Evolutionary conservation across 2,888 invertebrate species (phyloP), one percentile per base, ranked within the genome.

Genomic region (Drosophila borborema): DNA sequence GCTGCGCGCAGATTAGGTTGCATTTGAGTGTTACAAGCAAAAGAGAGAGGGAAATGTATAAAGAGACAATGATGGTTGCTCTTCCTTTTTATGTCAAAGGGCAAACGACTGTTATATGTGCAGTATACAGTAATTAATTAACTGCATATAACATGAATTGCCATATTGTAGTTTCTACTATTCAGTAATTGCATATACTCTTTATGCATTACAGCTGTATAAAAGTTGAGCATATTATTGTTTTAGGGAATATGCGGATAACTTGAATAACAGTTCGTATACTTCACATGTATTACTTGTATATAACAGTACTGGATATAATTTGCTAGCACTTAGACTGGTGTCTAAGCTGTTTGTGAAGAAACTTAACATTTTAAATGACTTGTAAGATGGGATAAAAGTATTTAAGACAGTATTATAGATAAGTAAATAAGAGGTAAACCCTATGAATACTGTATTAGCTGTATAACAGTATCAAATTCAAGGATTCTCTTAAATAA

Each of bases 21-120:
- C 80, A 78, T 75, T 70, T 53, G 63, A 83, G 66, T 77, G 80
- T 64, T 71, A 71, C 62, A 60, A 45, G 61, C 45, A 20, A 12
- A 28, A 16, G 9, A n/a, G 23, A 28, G 46, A 16, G 23, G 20
- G 53, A 61, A 48, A 28, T 28, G 5, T 28, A 28, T 28, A 28
- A 5, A 28, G 62, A 61, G 61, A 51, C 14, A 20, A 28, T 7
- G 34, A 34, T 14, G 7, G 1, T 14, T 51, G 51, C 34, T 34
- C 51, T 51, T 18, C 34, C 51, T 34, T 18, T 51, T 18, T 18
- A 18, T 51, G 51, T 34, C 51, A 51, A 34, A 51, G 31, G 53
- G 55, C 16, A 18, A 28, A 18, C 7, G 12, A 9, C 16, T 51
- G 61, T 46, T 45, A 20, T 36, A 45, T 45, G 36, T 7, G 20